Percentiles rank a stretch among this genome's conserved stretches.
Conservation (phyloP, 2,797 vertebrate genomes). For the Rostrhamus sociabilis region DNA sequence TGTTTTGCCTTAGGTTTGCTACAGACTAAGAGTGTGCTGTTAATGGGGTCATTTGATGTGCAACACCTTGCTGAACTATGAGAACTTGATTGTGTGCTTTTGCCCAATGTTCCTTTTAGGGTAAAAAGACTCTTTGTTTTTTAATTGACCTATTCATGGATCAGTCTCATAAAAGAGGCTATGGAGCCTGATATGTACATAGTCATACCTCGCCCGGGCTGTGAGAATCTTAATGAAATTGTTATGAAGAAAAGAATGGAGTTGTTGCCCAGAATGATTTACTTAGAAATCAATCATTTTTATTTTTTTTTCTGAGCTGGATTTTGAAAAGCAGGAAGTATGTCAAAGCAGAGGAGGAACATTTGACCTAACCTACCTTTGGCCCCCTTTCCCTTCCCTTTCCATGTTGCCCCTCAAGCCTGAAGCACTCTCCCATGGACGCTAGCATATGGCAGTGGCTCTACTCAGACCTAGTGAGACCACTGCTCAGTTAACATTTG, state of each 20-base stretch:
- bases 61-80: neutral
- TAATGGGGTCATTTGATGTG: neutral
- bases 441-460: neutral
- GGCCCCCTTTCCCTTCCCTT: neutral
- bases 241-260: neutral
- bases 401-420: neutral
- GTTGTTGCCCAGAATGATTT: neutral
- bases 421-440: neutral
- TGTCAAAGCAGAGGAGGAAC: neutral
- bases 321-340: neutral
- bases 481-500: neutral
- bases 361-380: neutral
- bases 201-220: neutral
- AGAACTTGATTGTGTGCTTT: neutral
- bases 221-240: neutral
- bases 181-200: neutral
- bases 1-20: conserved; percentile 1
- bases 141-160: neutral
- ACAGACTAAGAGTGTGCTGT: neutral
- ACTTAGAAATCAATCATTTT: neutral
- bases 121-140: conserved; percentile 1
- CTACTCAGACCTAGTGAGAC: neutral
- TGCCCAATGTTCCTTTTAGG: neutral
- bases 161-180: neutral
- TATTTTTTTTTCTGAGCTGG: neutral